Conservation (phyloP, 2,888 invertebrate genomes). For the Pterostichus niger region DNA sequence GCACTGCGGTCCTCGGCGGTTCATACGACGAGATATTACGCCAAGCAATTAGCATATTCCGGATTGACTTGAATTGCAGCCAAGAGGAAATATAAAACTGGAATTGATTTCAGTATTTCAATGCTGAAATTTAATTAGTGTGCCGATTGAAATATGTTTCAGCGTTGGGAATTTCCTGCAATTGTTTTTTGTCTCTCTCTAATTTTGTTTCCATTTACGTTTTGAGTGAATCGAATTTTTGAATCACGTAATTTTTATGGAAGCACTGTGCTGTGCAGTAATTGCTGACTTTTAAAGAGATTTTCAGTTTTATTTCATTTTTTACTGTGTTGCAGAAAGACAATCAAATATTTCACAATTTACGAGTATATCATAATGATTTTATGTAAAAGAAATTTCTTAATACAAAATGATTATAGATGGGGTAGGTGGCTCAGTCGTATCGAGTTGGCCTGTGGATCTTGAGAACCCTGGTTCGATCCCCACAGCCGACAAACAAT, state of each 20-base stretch:
- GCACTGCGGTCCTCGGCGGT: neutral
- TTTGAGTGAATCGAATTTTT: conserved; percentile 50
- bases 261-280: conserved; percentile 18
- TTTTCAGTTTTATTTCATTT: conserved; percentile 25
- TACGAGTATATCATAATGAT: too few relatives aligned
- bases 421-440: too few relatives aligned
- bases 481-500: too few relatives aligned
- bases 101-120: conserved; percentile 54
- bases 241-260: conserved; percentile 49
- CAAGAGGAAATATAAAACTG: conserved; percentile 55
- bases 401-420: too few relatives aligned
- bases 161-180: conserved; percentile 68
- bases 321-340: conserved; percentile 9
- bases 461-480: too few relatives aligned
- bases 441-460: too few relatives aligned
- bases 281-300: conserved; percentile 36
- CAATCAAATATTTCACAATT: neutral
- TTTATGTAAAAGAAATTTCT: too few relatives aligned
- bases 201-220: conserved; percentile 55
- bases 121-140: conserved; percentile 55
- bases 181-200: conserved; percentile 67
- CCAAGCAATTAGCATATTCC: conserved; percentile 54
- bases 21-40: conserved; percentile 47
- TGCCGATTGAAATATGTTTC: conserved; percentile 50
- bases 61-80: conserved; percentile 57